phyloP scores from a whole-genome alignment of 2,888 invertebrate species.

The Phytoseiulus persimilis region DNA sequence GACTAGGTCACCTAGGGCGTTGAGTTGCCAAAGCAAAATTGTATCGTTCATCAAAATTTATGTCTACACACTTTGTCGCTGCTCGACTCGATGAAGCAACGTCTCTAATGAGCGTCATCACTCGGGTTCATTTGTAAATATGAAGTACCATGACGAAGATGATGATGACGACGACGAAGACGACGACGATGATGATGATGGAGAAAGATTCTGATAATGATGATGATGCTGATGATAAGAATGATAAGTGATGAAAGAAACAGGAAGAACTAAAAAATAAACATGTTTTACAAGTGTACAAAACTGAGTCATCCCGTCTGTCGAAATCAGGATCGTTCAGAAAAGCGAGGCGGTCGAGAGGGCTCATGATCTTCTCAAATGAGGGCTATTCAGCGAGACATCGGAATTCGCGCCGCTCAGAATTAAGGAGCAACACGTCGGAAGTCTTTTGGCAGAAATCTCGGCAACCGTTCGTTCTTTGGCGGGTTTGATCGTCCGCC shows the following conservation, averaged over 20 bases:
- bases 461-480: too few species aligned
- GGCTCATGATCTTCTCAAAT: too few species aligned
- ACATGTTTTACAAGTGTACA: neutral
- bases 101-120: neutral
- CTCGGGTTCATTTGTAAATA: constrained; percentile 5
- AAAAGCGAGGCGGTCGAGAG: too few species aligned
- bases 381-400: too few species aligned
- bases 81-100: neutral
- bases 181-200: neutral
- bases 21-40: neutral
- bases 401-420: too few species aligned
- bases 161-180: neutral
- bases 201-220: neutral
- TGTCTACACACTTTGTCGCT: neutral
- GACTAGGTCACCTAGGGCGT: neutral
- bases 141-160: neutral
- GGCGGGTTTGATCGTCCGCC: too few species aligned
- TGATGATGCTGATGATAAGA: neutral
- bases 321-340: neutral
- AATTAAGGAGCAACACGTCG: too few species aligned
- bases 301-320: neutral
- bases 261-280: neutral
- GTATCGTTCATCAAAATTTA: neutral
- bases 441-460: too few species aligned
- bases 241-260: neutral